phyloP scores from a whole-genome alignment of 2,888 invertebrate genomes.

The Plutella xylostella region DNA sequence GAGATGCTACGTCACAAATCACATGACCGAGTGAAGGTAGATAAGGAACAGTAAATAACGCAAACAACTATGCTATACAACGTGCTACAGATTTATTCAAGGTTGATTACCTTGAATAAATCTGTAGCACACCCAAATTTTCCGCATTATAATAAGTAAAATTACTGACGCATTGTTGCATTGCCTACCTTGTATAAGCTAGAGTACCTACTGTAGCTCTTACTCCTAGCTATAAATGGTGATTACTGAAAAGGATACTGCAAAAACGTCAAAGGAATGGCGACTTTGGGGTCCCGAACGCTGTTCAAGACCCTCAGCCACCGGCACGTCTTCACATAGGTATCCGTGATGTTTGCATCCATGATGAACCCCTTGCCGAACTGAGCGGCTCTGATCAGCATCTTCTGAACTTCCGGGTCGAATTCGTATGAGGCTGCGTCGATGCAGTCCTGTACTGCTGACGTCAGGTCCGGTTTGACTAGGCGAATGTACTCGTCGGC shows the following conservation, averaged over 20 bases:
- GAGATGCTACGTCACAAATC: background rate
- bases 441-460: slow-evolving; percentile 90
- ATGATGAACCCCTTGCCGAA: slow-evolving; percentile 94
- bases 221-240: too few species aligned
- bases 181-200: too few species aligned
- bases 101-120: too few species aligned
- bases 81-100: too few species aligned
- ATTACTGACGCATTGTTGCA: too few species aligned
- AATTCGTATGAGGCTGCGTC: slow-evolving; percentile 94
- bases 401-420: slow-evolving; percentile 87
- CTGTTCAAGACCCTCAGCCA: slow-evolving; percentile 92
- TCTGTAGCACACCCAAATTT: too few species aligned
- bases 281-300: slow-evolving; percentile 85
- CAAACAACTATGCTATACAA: too few species aligned
- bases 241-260: slow-evolving; percentile 87
- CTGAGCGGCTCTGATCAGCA: slow-evolving; percentile 90
- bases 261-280: slow-evolving; percentile 89
- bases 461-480: slow-evolving; percentile 82
- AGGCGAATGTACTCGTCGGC: slow-evolving; percentile 94
- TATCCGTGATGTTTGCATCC: slow-evolving; percentile 76
- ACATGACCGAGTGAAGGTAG: background rate
- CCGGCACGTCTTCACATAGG: slow-evolving; percentile 88
- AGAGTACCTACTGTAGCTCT: too few species aligned
- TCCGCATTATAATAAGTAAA: too few species aligned
- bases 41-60: too few species aligned